Base-by-base conservation (phyloP, 1,140 invertebrate species). In the Diachasmimorpha longicaudata region DNA sequence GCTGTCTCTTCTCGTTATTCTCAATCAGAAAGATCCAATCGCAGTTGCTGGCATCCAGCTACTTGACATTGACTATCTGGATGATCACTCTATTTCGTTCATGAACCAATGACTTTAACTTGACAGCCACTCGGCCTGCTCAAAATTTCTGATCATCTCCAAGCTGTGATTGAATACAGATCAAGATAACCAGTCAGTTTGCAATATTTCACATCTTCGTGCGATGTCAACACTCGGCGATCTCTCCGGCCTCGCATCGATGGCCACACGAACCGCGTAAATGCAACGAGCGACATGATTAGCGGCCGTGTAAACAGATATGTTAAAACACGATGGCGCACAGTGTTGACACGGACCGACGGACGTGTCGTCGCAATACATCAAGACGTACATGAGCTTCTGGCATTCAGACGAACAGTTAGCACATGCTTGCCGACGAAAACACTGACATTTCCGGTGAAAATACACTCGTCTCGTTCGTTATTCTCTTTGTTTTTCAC, bases 221-320 rank as follows among this genome's bases (percentile, higher is more conserved):
- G 13, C 58, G 0, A 25, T 63, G 46, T 72, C 44, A 71, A 63
- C 68, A 46, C 48, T 42, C 75, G 11, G 44, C 52, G 68, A 74
- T 74, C 76, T 78, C 70, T 58, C 76, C 25, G 73, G 67, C 78
- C 75, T 81, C 75, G 79, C 78, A 77, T 78, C 66, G 52, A 5
- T 37, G 42, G 69, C 70, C 63, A 72, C 76, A 80, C 79, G 78
- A 39, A 84, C 82, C 78, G 79, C 80, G 75, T 82, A 69, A 75
- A 79, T 48, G 74, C 44, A 75, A 74, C 77, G 79, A 75, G 48
- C 77, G 82, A 83, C 82, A 82, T 86, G 86, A 87, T 87, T 85
- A 87, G 85, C 86, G 81, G 78, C 79, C 85, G 83, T 86, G 86
- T 87, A 88, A 86, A 85, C 84, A 86, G 82, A 87, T 87, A 88